A percentile compares a stretch with the other conserved stretches of the same genome.
Conservation (phyloP, 2,888 invertebrate genomes). For the Eupithecia exiguata region DNA sequence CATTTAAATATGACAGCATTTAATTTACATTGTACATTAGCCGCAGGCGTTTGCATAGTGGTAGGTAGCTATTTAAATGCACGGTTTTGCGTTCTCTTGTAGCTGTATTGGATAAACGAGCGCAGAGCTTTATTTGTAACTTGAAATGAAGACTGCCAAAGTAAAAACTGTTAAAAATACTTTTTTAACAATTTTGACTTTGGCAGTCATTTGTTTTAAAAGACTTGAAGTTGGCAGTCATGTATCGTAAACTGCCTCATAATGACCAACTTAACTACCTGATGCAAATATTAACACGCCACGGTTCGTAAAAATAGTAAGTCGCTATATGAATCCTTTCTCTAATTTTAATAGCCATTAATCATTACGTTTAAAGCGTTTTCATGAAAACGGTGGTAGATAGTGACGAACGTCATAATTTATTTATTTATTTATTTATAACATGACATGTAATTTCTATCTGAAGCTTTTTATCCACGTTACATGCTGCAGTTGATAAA, state of each 20-base stretch:
- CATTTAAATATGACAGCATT: conserved; percentile 44
- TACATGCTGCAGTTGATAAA: too few relatives aligned
- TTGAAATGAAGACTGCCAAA: too few relatives aligned
- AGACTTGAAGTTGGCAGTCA: not conserved
- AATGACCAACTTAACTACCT: not conserved
- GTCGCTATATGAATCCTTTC: conserved; percentile 10
- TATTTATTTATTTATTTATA: too few relatives aligned
- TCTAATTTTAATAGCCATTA: conserved; percentile 38
- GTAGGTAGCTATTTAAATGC: too few relatives aligned
- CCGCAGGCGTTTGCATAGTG: conserved; percentile 5
- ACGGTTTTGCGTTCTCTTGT: too few relatives aligned
- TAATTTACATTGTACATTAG: conserved; percentile 45
- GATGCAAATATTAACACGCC: conserved; percentile 1
- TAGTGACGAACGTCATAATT: not conserved
- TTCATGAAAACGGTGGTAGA: not conserved
- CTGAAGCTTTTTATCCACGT: not conserved
- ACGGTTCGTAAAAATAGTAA: not conserved
- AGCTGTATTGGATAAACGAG: too few relatives aligned
- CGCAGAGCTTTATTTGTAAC: too few relatives aligned
- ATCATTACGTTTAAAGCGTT: conserved; percentile 15
- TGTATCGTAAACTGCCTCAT: not conserved
- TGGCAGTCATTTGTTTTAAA: not conserved
- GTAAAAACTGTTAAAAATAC: too few relatives aligned
- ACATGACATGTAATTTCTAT: not conserved
- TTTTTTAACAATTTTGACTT: too few relatives aligned